phyloP scores from a whole-genome alignment of 2,888 invertebrate genomes.

The Mayetiola destructor region DNA sequence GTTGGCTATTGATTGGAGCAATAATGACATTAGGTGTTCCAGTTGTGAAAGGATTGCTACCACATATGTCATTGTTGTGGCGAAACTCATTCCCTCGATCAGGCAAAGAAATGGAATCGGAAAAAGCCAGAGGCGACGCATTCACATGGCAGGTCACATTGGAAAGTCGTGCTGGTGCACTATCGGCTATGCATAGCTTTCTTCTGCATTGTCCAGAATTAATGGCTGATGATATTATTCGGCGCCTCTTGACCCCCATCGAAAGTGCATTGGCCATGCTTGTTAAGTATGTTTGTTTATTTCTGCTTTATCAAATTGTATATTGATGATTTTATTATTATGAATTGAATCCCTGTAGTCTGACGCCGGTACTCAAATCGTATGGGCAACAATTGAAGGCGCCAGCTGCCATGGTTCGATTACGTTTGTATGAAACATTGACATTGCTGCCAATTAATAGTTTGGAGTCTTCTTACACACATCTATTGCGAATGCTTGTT shows the following conservation, averaged over 20 bases:
- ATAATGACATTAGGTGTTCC: constrained; percentile 91
- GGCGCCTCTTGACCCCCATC: constrained; percentile 76
- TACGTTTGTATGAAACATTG: constrained; percentile 82
- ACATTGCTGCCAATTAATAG: constrained; percentile 61
- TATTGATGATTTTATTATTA: background rate
- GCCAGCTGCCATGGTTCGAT: constrained; percentile 81
- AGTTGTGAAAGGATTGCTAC: constrained; percentile 81
- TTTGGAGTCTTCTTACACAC: constrained; percentile 64
- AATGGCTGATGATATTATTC: constrained; percentile 80
- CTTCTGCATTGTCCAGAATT: constrained; percentile 80
- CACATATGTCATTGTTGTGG: constrained; percentile 89
- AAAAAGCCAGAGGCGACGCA: constrained; percentile 88
- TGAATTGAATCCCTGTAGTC: constrained; percentile 38
- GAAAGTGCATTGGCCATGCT: constrained; percentile 92
- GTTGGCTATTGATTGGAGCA: constrained; percentile 93
- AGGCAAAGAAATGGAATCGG: constrained; percentile 90
- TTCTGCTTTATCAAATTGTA: background rate
- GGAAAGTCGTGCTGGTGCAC: constrained; percentile 89
- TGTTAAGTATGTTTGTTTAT: constrained; percentile 56
- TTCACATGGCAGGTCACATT: constrained; percentile 99
- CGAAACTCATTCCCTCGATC: constrained; percentile 95
- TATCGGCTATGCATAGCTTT: constrained; percentile 91
- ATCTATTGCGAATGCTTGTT: constrained; percentile 76
- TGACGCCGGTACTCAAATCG: constrained; percentile 68
- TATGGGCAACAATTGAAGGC: constrained; percentile 89